These are phyloP conservation scores for Drosophila mauritiana DNA, from an alignment of 1,140 invertebrate species.

Conservation along the genomic window DNA sequence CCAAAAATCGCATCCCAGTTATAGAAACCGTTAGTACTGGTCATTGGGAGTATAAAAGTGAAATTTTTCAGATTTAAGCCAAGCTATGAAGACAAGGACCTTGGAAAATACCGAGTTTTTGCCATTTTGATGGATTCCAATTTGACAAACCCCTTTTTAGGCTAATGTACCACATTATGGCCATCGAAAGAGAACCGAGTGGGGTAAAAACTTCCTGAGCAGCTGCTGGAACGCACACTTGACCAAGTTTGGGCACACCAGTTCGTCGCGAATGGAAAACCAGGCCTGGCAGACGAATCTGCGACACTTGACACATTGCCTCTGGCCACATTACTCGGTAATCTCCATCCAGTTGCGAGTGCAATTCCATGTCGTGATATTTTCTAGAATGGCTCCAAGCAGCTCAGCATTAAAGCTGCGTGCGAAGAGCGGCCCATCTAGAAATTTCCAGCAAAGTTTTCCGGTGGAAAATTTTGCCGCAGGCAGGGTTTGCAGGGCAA, in stretches of 20 bases:
- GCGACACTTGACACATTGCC: conserved; percentile 66
- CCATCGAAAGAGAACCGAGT: not conserved
- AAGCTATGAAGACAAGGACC: too few species aligned
- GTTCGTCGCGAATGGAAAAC: not conserved
- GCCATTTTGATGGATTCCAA: not conserved
- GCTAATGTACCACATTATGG: not conserved
- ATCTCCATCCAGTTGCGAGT: conserved; percentile 47
- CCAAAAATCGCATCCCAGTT: too few species aligned
- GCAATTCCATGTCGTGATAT: conserved; percentile 67
- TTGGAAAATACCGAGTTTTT: too few species aligned
- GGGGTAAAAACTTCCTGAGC: not conserved
- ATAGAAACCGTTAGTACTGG: too few species aligned
- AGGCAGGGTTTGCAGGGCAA: conserved; percentile 8
- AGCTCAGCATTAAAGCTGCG: conserved; percentile 42
- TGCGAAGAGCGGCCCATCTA: conserved; percentile 6
- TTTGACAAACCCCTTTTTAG: not conserved
- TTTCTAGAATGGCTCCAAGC: conserved; percentile 7
- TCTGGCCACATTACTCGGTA: conserved; percentile 46
- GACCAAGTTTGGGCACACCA: conserved; percentile 27
- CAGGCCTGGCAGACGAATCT: not conserved
- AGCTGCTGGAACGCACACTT: conserved; percentile 19
- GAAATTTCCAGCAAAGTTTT: conserved; percentile 10
- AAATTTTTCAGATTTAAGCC: too few species aligned
- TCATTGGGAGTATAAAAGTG: not conserved
- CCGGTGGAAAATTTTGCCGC: conserved; percentile 6